These are phyloP conservation scores for Salvelinus alpinus DNA, from an alignment of 2,113 vertebrate species.

Conservation along the genomic window DNA sequence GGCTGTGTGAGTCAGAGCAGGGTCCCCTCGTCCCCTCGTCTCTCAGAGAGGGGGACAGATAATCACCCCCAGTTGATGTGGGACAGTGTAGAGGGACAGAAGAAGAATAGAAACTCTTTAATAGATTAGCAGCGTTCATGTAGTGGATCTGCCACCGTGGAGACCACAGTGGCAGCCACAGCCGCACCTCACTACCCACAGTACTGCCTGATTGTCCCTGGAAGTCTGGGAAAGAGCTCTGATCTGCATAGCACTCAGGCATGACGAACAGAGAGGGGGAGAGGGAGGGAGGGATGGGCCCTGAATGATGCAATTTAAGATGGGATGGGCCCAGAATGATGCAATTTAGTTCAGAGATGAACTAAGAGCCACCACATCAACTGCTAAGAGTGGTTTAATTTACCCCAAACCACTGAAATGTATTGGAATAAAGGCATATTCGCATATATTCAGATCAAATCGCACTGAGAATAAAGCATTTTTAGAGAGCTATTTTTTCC, in stretches of 20 bases:
- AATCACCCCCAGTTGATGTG: conserved; percentile 60
- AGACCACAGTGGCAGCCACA: conserved; percentile 38
- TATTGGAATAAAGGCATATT: conserved; percentile 67
- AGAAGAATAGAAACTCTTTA: conserved; percentile 65
- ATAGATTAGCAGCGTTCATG: conserved; percentile 64
- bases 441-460: conserved; percentile 69
- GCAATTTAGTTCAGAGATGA: conserved; percentile 53
- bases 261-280: neutral
- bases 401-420: conserved; percentile 57
- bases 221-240: conserved; percentile 28
- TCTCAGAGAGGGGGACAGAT: conserved; percentile 54
- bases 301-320: conserved; percentile 45
- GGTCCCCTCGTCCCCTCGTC: conserved; percentile 9
- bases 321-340: conserved; percentile 20
- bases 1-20: conserved; percentile 22
- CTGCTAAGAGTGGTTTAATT: conserved; percentile 57
- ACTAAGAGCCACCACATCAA: conserved; percentile 30
- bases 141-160: conserved; percentile 51
- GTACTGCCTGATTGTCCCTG: conserved; percentile 17
- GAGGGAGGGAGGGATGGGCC: neutral
- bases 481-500: conserved; percentile 64
- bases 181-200: conserved; percentile 38
- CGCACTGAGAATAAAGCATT: conserved; percentile 64
- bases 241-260: conserved; percentile 54
- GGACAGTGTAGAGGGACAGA: conserved; percentile 35